phyloP scores from a whole-genome alignment of 2,113 vertebrate species.

The cattle (Bos taurus) region ARS-UCD2.0 NC_037344.1:67120001-67120500 shows the following conservation, averaged over 20 bases:
- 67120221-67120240: too few species aligned
- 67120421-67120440: not conserved
- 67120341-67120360: not conserved
- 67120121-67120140: not conserved
- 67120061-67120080: not conserved
- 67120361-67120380: not conserved
- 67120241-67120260: too few species aligned
- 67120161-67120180: not conserved
- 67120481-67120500: accelerated
- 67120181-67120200: not conserved
- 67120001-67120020: not conserved
- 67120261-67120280: accelerated
- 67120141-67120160: too few species aligned
- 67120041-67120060: not conserved
- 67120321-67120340: not conserved
- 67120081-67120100: not conserved
- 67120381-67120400: not conserved
- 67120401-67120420: accelerated
- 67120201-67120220: not conserved
- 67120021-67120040: not conserved
- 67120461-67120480: not conserved
- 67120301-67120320: accelerated
- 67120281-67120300: not conserved
- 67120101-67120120: not conserved
- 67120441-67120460: not conserved